phyloP scores from a whole-genome alignment of 2,113 vertebrate species.

The Picathartes gymnocephalus region DNA sequence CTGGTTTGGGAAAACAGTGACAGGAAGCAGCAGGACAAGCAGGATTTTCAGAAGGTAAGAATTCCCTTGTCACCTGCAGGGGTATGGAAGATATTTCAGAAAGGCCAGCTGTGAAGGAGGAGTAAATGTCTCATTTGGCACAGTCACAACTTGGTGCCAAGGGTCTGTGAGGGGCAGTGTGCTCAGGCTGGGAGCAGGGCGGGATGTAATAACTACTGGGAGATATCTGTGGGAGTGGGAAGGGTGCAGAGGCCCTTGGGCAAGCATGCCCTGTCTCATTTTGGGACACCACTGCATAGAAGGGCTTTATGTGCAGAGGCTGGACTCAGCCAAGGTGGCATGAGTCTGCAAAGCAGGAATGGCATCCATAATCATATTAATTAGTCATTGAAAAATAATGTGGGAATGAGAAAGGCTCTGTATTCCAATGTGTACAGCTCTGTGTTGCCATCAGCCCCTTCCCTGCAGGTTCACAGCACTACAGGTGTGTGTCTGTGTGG shows the following conservation, averaged over 20 bases:
- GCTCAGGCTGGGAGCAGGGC: neutral
- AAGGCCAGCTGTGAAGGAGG: neutral
- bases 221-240: neutral
- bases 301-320: neutral
- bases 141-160: neutral
- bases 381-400: neutral
- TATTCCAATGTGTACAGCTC: neutral
- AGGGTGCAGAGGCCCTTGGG: neutral
- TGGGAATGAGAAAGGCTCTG: neutral
- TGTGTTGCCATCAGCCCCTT: neutral
- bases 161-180: neutral
- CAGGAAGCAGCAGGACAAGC: neutral
- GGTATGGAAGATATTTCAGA: neutral
- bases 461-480: neutral
- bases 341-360: neutral
- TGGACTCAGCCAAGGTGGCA: neutral
- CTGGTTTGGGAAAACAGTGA: neutral
- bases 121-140: neutral
- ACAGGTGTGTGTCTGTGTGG: rapidly evolving
- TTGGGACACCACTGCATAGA: neutral
- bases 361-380: neutral
- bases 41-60: neutral
- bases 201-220: neutral
- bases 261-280: neutral
- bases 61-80: neutral